phyloP scores from a whole-genome alignment of 2,888 invertebrate genomes.

The Gibbula magus region DNA sequence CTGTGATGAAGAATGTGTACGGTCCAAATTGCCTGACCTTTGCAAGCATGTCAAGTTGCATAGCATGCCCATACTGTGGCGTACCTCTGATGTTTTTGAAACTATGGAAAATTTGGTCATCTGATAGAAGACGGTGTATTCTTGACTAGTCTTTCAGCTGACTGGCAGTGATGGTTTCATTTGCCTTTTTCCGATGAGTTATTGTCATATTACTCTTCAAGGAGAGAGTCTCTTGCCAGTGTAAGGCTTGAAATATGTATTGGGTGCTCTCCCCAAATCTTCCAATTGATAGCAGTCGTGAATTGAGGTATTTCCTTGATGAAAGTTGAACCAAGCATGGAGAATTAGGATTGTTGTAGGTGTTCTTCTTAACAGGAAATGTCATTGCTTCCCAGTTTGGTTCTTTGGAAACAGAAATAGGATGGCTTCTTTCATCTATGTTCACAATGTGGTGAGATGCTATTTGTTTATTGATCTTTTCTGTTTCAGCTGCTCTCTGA shows the following conservation, averaged over 20 bases:
- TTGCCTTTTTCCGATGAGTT: slow-evolving; percentile 23
- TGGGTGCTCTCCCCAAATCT: slow-evolving; percentile 38
- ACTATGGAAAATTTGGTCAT: slow-evolving; percentile 37
- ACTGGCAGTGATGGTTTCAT: slow-evolving; percentile 27
- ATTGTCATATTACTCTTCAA: slow-evolving; percentile 29
- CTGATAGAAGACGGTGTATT: slow-evolving; percentile 21
- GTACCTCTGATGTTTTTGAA: slow-evolving; percentile 39
- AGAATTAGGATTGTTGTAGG: no score
- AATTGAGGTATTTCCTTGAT: slow-evolving; percentile 37
- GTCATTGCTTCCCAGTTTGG: no score
- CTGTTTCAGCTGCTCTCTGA: no score
- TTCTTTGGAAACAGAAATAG: no score
- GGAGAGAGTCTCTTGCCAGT: slow-evolving; percentile 31
- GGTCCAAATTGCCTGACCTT: slow-evolving; percentile 43
- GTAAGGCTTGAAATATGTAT: slow-evolving; percentile 34
- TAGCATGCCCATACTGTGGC: slow-evolving; percentile 39
- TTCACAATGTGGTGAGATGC: no score
- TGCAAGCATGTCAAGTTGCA: slow-evolving; percentile 41
- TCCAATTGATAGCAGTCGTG: slow-evolving; percentile 20
- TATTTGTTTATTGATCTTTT: no score
- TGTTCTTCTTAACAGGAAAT: no score
- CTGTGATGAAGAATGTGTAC: slow-evolving; percentile 44
- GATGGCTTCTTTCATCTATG: no score
- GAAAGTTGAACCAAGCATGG: no score
- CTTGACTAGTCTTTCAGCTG: slow-evolving; percentile 31